A percentile compares a stretch with the other conserved stretches of the same genome.
Conservation (phyloP, 2,113 vertebrate genomes). For the Mustela lutreola region DNA sequence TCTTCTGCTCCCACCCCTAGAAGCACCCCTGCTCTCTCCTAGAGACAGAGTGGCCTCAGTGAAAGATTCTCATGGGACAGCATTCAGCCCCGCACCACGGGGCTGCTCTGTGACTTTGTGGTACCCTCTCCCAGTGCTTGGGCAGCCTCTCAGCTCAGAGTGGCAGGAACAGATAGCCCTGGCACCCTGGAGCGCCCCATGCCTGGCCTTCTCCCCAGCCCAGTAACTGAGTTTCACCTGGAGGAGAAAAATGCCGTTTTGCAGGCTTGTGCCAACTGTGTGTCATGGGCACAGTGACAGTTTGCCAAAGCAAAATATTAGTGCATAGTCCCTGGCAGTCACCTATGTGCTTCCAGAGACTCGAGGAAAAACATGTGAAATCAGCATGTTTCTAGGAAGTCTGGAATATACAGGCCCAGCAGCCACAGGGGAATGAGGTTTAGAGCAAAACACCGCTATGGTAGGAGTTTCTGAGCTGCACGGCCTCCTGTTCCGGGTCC, state of each 20-base stretch:
- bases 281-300: conserved; percentile 46
- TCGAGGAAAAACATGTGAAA: conserved; percentile 48
- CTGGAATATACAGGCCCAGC: conserved; percentile 14
- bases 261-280: neutral
- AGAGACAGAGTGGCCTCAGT: neutral
- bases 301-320: conserved; percentile 54
- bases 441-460: neutral
- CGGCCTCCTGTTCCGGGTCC: conserved; percentile 9
- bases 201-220: neutral
- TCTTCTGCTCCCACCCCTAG: neutral
- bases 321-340: conserved; percentile 33
- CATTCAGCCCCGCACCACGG: neutral
- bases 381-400: conserved; percentile 62
- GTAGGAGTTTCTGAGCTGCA: neutral
- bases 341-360: conserved; percentile 61
- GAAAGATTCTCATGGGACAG: neutral
- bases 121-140: neutral
- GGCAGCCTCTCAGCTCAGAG: neutral
- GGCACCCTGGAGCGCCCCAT: neutral
- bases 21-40: neutral
- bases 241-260: conserved; percentile 19
- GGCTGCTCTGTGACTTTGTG: neutral
- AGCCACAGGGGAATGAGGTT: conserved; percentile 23
- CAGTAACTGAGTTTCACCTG: conserved; percentile 10
- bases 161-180: neutral